Base-by-base conservation (phyloP, 92 coral and sea anemone genomes). In the Parazoanthus swiftii region DNA sequence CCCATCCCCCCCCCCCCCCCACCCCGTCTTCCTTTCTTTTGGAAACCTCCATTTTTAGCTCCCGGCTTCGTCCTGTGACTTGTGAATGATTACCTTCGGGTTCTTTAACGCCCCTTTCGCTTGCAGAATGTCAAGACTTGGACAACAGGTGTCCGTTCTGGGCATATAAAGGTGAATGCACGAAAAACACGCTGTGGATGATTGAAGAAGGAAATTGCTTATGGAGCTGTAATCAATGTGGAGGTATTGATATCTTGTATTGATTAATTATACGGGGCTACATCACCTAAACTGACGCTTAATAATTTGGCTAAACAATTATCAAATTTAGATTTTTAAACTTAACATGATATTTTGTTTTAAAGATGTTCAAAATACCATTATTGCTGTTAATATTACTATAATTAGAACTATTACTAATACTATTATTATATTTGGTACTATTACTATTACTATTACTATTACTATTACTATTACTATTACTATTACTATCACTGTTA, bases 181-280 rank as follows among this genome's bases (percentile, higher is more conserved):
- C 8, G 25, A 74, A 16, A 43, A 74, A 74, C 79, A 74, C 79
- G 79, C 8, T 74, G 46, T 74, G 79, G 79, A 74, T 74, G 79
- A 37, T 74, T 20, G 79, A 74, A 15, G 50, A 14, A 21, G 25
- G 46, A 37, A 74, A 74, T 43, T 74, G 79, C n/a, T 43, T 36
- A 43, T 23, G 20, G 79, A 74, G 79, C 79, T 74, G 79, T 37
- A 74, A 74, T 23, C 79, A 37, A 23, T 74, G 79, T 16, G 79
- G 50, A 74, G 79, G 79, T 74, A 37, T 3, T 16, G 79, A 38
- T 7, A 42, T 15, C 75, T 2, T n/a, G 29, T 70, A 25, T 23
- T 16, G 50, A 48, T 1, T 25, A 26, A 15, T 48, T 48, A 10
- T 48, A 11, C 8, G 51, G 16, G 13, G 75, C 75, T 71, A 14